phyloP scores from a whole-genome alignment of 2,797 vertebrate species.

The Tapera naevia region DNA sequence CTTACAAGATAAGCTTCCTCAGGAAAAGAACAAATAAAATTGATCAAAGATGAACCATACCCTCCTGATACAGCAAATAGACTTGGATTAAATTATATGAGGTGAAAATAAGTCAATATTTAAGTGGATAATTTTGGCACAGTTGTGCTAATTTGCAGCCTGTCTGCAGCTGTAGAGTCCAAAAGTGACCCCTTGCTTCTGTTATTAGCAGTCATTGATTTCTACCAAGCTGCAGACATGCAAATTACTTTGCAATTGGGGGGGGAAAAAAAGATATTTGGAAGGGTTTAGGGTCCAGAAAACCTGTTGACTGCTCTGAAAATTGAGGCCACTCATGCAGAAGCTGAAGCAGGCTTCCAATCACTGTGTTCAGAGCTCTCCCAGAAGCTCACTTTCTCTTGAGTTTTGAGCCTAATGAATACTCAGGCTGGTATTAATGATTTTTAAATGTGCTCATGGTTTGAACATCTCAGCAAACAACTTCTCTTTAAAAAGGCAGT shows the following conservation, averaged over 20 bases:
- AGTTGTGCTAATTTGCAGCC: neutral
- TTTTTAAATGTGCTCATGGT: neutral
- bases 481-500: neutral
- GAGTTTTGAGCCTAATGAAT: neutral
- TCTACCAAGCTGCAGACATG: neutral
- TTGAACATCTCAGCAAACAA: neutral
- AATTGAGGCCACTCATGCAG: neutral
- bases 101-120: constrained; percentile 16
- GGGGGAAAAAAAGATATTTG: neutral
- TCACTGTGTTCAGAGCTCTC: accelerated
- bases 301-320: neutral
- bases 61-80: neutral
- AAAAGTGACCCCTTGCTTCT: neutral
- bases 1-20: neutral
- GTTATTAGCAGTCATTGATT: neutral
- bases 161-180: neutral
- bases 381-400: neutral
- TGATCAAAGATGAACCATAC: constrained; percentile 24
- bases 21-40: constrained; percentile 30
- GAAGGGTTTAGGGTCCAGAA: neutral
- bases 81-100: neutral
- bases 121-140: neutral
- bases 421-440: neutral
- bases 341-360: neutral
- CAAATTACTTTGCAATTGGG: neutral